Percentiles rank a stretch among this genome's conserved stretches.
Conservation (phyloP, 2,888 invertebrate species). For the Alloscopus bannaensis region DNA sequence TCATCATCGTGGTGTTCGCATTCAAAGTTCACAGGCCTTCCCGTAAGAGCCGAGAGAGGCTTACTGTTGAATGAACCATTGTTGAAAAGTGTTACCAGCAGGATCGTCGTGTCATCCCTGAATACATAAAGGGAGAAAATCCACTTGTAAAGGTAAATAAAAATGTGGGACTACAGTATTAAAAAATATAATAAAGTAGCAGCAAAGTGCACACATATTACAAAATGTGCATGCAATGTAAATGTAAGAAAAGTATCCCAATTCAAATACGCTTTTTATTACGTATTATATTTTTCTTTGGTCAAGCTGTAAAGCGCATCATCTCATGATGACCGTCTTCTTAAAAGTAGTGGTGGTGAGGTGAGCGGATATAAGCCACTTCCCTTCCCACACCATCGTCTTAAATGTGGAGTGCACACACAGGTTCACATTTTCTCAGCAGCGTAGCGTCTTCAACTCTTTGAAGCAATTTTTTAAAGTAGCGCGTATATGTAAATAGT, state of each 20-base stretch:
- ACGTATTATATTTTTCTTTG: constrained; percentile 19
- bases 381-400: constrained; percentile 41
- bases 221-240: not conserved
- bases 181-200: constrained; percentile 8
- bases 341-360: not conserved
- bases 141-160: not conserved
- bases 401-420: not conserved
- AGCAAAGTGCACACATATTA: no score
- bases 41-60: not conserved
- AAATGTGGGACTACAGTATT: constrained; percentile 7
- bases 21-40: constrained; percentile 23
- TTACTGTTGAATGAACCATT: constrained; percentile 9
- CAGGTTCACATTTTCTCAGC: no score
- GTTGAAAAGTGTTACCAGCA: not conserved
- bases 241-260: not conserved
- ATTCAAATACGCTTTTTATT: not conserved
- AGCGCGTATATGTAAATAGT: not conserved
- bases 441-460: no score
- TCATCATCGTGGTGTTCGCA: not conserved
- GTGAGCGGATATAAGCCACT: constrained; percentile 48
- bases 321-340: not conserved
- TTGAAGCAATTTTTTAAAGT: no score
- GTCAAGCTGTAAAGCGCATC: constrained; percentile 20
- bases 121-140: not conserved
- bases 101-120: not conserved